Evolutionary conservation across 2,888 invertebrate species (phyloP).

Genomic region (Amiota minor): DNA sequence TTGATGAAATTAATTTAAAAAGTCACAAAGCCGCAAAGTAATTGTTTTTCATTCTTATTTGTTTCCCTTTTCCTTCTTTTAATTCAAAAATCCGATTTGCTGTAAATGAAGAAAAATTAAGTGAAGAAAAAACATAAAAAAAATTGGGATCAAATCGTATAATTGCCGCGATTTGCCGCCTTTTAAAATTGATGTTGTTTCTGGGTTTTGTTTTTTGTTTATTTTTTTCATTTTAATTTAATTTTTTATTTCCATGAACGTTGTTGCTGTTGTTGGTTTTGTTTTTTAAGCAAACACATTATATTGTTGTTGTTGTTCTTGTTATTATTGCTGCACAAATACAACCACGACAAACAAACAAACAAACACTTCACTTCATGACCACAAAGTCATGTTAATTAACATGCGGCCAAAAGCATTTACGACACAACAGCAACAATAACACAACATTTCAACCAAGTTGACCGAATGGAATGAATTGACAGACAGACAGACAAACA

Average conservation of each 20-base stretch:
- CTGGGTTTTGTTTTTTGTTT: constrained; percentile 45
- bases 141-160: constrained; percentile 37
- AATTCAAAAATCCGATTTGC: constrained; percentile 46
- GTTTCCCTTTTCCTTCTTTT: not conserved
- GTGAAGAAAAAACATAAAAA: no score
- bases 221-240: not conserved
- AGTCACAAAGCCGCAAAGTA: constrained; percentile 46
- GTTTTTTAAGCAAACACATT: constrained; percentile 62
- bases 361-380: constrained; percentile 42
- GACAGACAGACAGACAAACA: not conserved
- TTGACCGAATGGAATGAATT: not conserved
- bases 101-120: not conserved
- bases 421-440: constrained; percentile 1
- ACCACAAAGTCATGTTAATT: constrained; percentile 68
- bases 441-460: not conserved
- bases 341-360: constrained; percentile 22
- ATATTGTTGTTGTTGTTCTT: constrained; percentile 33
- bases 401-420: constrained; percentile 57
- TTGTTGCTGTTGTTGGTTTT: constrained; percentile 33
- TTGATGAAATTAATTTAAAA: constrained; percentile 46
- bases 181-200: constrained; percentile 48
- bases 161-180: constrained; percentile 64
- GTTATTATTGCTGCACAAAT: constrained; percentile 43
- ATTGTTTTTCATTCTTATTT: constrained; percentile 41
- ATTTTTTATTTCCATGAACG: not conserved